Base-by-base conservation (phyloP, 2,113 vertebrate species). In the Nyctereutes procyonoides region DNA sequence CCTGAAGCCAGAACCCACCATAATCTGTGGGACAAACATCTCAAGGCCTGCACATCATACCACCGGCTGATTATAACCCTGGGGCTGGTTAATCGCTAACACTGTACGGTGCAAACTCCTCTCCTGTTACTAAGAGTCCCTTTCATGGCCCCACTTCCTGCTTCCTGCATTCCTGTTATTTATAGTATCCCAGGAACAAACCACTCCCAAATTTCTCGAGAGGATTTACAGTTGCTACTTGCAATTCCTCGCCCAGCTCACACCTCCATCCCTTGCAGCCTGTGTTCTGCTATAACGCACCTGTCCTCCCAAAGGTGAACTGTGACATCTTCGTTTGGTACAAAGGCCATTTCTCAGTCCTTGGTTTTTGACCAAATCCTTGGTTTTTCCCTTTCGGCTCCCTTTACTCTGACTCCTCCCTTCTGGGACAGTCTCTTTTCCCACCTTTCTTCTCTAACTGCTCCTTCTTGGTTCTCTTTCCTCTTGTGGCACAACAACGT, bases 151-250 rank as follows among this genome's bases (percentile, higher is more conserved):
- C 14, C 8, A 95, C 96, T 98, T 97, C 97, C 96, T 96, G 76
- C 96, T 98, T 97, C 96, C 98, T 97, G 94, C 81, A 88, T 97
- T 97, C 94, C 88, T 96, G 71, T 93, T 97, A 98, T 98, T 98
- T 98, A 96, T 97, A 97, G 97, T 81, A 97, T n/a, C 80, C 35
- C 94, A 97, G 97, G 95, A 97, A 97, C 81, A 97, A 96, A 93
- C 90, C 94, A 96, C 95, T 97, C 97, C 97, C 95, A 97, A 88
- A 94, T 98, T 97, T 98, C 97, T 98, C 71, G 48, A 95, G 90
- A 88, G 97, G 96, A 97, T 98, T 97, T 97, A 97, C 95, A 97
- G 87, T 97, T 97, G 95, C 97, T 97, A 65, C 94, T 98, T 98
- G 90, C 71, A 97, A 94, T 96, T 96, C 95, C 69, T 95, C 80